These are phyloP conservation scores for Craseonycteris thonglongyai DNA, from an alignment of 2,113 vertebrate species.

Conservation along the genomic window DNA sequence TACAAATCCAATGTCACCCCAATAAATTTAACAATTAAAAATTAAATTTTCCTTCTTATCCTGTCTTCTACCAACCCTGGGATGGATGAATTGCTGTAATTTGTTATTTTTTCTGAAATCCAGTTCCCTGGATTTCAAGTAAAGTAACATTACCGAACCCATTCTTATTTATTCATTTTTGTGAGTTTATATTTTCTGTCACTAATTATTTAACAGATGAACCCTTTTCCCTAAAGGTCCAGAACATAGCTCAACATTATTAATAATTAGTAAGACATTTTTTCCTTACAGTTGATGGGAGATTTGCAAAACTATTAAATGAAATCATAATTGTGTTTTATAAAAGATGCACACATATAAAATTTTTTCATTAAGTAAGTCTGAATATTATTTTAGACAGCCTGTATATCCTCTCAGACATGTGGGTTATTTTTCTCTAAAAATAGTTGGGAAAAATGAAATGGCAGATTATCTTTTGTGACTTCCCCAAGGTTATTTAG, in stretches of 20 bases:
- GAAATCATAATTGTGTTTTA: background rate
- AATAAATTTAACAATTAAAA: too few species aligned
- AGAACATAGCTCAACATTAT: background rate
- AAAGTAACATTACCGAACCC: background rate
- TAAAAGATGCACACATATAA: background rate
- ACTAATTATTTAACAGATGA: background rate
- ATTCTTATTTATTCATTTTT: background rate
- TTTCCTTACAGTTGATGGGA: background rate
- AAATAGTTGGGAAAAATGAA: background rate
- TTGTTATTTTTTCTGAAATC: background rate
- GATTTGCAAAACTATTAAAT: background rate
- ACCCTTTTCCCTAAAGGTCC: background rate
- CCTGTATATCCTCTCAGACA: background rate
- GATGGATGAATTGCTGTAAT: background rate
- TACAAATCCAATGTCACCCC: too few species aligned
- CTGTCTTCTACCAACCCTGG: background rate
- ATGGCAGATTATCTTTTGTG: background rate
- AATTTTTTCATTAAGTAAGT: background rate
- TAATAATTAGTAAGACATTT: background rate
- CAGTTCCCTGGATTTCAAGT: background rate
- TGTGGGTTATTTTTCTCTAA: background rate
- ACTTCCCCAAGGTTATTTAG: background rate
- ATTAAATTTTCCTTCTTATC: too few species aligned
- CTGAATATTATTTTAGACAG: background rate
- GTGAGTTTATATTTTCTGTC: rapidly evolving